Percentiles rank a stretch among this genome's conserved stretches.
These are phyloP conservation scores for Notothenia rossii DNA, from an alignment of 2,113 vertebrate genomes.

Conservation along the genomic window DNA sequence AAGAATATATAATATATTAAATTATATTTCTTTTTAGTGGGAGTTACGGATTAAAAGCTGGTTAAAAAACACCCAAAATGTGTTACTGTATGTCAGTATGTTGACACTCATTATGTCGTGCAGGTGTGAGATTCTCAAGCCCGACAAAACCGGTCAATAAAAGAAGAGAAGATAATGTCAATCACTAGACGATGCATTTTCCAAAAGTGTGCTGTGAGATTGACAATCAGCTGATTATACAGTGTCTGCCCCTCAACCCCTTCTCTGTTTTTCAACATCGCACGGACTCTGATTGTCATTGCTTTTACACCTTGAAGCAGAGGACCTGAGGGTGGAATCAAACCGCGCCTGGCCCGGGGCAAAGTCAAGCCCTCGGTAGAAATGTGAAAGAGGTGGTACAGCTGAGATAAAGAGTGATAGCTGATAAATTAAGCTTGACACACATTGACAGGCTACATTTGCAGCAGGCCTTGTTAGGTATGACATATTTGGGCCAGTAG, in stretches of 20 bases:
- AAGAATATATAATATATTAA: constrained; percentile 45
- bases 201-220: constrained; percentile 25
- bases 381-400: constrained; percentile 65
- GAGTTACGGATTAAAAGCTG: constrained; percentile 2
- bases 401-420: constrained; percentile 70
- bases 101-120: constrained; percentile 43
- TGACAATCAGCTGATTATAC: constrained; percentile 51
- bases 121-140: constrained; percentile 62
- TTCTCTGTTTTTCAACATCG: constrained; percentile 2
- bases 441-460: constrained; percentile 83
- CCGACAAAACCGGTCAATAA: constrained; percentile 41
- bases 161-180: constrained; percentile 46
- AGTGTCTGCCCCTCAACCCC: neutral
- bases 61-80: neutral
- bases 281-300: constrained; percentile 67
- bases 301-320: constrained; percentile 58
- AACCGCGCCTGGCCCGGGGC: constrained; percentile 55
- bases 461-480: constrained; percentile 77
- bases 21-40: constrained; percentile 23
- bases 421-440: constrained; percentile 82
- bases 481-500: constrained; percentile 80
- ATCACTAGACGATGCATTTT: constrained; percentile 12
- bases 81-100: constrained; percentile 52
- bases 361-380: constrained; percentile 73
- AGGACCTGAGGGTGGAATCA: constrained; percentile 55